Evolutionary conservation across 2,797 vertebrate species (phyloP).

Genomic region (Typhlichthys eigenmanni): DNA sequence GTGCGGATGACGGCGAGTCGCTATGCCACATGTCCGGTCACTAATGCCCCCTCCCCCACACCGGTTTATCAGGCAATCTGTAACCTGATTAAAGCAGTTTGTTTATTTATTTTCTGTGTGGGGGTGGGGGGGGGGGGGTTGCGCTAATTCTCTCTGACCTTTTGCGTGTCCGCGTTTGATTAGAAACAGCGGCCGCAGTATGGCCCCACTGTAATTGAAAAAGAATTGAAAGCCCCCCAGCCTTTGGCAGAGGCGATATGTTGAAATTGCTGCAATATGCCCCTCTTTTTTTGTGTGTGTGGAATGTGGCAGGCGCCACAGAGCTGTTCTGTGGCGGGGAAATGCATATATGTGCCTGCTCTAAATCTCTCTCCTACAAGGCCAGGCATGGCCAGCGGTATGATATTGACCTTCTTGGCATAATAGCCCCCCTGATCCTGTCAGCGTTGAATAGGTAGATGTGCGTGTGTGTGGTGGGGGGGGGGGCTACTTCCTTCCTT

Average conservation of each 20-base stretch:
- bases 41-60: constrained; percentile 38
- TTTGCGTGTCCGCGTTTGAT: constrained; percentile 58
- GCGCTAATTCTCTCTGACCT: constrained; percentile 69
- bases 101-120: constrained; percentile 38
- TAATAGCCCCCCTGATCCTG: constrained; percentile 33
- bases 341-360: not conserved
- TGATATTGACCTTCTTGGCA: constrained; percentile 28
- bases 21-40: constrained; percentile 37
- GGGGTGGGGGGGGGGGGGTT: constrained; percentile 15
- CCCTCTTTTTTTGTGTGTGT: not conserved
- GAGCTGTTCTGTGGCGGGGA: constrained; percentile 22
- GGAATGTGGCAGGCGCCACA: constrained; percentile 14
- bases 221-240: not conserved
- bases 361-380: constrained; percentile 23
- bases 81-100: constrained; percentile 69
- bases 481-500: constrained; percentile 33
- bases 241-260: too few relatives aligned
- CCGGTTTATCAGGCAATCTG: constrained; percentile 66
- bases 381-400: constrained; percentile 7
- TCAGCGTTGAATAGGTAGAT: constrained; percentile 33
- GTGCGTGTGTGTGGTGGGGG: constrained; percentile 16
- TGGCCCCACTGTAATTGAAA: constrained; percentile 44
- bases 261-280: not conserved
- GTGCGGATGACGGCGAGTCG: constrained; percentile 15
- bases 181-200: constrained; percentile 47